phyloP scores from a whole-genome alignment of 2,888 invertebrate genomes.

The Diabrotica balteata region DNA sequence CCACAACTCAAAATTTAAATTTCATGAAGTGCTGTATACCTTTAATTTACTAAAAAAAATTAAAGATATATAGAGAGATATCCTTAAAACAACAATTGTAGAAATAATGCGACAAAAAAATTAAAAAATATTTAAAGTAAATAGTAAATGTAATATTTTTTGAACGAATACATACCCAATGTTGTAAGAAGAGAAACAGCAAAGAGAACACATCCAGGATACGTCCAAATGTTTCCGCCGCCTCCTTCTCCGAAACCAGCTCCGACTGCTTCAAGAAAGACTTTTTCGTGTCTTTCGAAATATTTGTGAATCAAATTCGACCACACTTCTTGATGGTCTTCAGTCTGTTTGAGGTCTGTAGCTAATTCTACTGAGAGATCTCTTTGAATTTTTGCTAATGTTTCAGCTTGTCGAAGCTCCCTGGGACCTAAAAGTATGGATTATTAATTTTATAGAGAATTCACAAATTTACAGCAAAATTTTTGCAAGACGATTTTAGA shows the following conservation, averaged over 20 bases:
- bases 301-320: slow-evolving; percentile 67
- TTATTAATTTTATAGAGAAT: too few species aligned
- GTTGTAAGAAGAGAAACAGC: slow-evolving; percentile 74
- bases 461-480: background rate
- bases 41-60: too few species aligned
- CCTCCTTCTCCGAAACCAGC: slow-evolving; percentile 66
- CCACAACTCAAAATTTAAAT: too few species aligned
- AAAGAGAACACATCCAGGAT: slow-evolving; percentile 73
- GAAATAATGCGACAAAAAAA: too few species aligned
- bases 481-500: too few species aligned
- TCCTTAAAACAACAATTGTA: too few species aligned
- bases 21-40: too few species aligned
- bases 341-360: slow-evolving; percentile 69
- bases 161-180: slow-evolving; percentile 62
- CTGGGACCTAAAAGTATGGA: slow-evolving; percentile 63
- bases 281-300: slow-evolving; percentile 65
- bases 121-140: too few species aligned
- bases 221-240: slow-evolving; percentile 71
- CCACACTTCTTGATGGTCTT: slow-evolving; percentile 66
- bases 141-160: background rate
- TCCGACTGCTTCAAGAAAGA: slow-evolving; percentile 65
- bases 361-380: slow-evolving; percentile 70
- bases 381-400: slow-evolving; percentile 66
- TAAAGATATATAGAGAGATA: too few species aligned
- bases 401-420: slow-evolving; percentile 64